Percentiles rank a stretch among this genome's conserved stretches.
These are phyloP conservation scores for Mesorhabditis belari DNA, from an alignment of 2,888 invertebrate genomes.

Conservation along the genomic window DNA sequence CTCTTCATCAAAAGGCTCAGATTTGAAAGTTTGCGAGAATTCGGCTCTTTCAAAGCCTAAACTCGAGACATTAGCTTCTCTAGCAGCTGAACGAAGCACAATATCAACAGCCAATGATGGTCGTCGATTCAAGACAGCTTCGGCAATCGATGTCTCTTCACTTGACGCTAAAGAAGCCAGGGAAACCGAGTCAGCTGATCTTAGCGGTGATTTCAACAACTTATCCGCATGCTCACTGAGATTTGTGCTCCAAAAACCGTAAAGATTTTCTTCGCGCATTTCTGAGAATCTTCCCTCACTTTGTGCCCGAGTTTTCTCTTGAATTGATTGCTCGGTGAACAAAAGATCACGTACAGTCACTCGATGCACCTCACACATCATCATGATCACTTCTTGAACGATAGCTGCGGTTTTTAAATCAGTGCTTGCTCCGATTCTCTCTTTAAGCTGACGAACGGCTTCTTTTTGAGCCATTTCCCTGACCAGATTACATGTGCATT, in stretches of 20 bases:
- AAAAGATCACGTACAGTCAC: background rate
- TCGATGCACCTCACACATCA: background rate
- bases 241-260: conserved; percentile 1
- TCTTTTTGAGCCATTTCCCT: background rate
- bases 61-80: background rate
- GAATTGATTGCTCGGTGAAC: background rate
- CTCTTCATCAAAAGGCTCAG: background rate
- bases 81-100: background rate
- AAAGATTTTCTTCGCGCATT: background rate
- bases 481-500: background rate
- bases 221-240: conserved; percentile 14
- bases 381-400: background rate
- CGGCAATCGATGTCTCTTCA: background rate
- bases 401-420: background rate
- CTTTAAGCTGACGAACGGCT: background rate
- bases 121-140: background rate
- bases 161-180: background rate
- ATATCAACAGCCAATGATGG: background rate
- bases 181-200: conserved; percentile 4
- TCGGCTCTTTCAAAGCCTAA: background rate
- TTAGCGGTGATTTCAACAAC: conserved; percentile 9
- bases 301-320: background rate
- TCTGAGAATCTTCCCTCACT: too few relatives aligned
- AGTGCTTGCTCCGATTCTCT: background rate
- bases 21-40: background rate